Percentiles rank a stretch among this genome's conserved stretches.
Evolutionary conservation across 2,888 invertebrate genomes (phyloP).

Genomic region (Pheosia tremula): DNA sequence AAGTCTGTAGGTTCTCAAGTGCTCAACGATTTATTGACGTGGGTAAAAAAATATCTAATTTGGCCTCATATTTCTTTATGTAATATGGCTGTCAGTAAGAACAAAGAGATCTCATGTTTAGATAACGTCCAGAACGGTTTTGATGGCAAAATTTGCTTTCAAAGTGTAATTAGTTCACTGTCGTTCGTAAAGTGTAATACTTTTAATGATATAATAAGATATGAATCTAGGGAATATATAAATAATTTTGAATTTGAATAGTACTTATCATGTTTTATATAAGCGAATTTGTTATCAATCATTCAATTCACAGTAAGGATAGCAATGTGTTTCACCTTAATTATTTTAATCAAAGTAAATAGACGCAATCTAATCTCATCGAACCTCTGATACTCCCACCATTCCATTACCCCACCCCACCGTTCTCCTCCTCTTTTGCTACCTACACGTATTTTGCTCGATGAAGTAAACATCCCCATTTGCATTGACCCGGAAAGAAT

Average conservation of each 20-base stretch:
- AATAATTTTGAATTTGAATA: too few species aligned
- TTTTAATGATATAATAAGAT: too few species aligned
- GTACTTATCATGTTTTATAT: too few species aligned
- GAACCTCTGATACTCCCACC: slow-evolving; percentile 12
- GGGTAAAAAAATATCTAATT: slow-evolving; percentile 43
- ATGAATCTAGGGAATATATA: too few species aligned
- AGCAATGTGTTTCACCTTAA: slow-evolving; percentile 3
- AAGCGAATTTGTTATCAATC: too few species aligned
- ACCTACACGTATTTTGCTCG: slow-evolving; percentile 46
- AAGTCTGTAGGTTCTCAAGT: slow-evolving; percentile 58
- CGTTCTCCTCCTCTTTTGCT: slow-evolving; percentile 32
- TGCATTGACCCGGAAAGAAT: slow-evolving; percentile 77
- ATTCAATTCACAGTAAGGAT: neutral
- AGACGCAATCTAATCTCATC: slow-evolving; percentile 9
- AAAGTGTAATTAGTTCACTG: slow-evolving; percentile 20
- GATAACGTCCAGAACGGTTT: slow-evolving; percentile 27
- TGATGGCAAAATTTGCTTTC: slow-evolving; percentile 18
- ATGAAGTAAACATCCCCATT: slow-evolving; percentile 69
- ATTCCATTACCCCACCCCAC: slow-evolving; percentile 24
- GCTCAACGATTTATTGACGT: slow-evolving; percentile 57
- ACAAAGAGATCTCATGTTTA: slow-evolving; percentile 35
- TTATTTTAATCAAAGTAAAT: slow-evolving; percentile 3
- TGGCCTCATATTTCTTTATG: slow-evolving; percentile 32
- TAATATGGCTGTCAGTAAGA: slow-evolving; percentile 31
- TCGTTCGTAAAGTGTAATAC: slow-evolving; percentile 25